Evolutionary conservation across 2,113 vertebrate species (phyloP).

Genomic region (Jacana jacana): DNA sequence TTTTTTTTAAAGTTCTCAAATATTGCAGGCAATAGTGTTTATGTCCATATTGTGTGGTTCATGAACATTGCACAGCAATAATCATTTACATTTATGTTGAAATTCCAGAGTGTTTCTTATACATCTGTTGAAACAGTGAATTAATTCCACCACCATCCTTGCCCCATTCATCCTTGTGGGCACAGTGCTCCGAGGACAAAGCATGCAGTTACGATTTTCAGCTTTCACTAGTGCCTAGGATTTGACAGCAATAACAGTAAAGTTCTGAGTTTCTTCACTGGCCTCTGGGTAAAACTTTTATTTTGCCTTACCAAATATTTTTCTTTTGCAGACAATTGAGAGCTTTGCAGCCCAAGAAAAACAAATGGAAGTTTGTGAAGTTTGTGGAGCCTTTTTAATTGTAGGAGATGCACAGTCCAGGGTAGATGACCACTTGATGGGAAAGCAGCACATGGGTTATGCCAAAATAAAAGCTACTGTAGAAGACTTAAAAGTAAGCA

Average conservation of each 20-base stretch:
- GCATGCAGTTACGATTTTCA: neutral
- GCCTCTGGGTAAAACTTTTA: neutral
- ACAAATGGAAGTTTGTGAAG: slow-evolving; percentile 99
- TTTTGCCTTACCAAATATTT: neutral
- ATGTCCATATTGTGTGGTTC: neutral
- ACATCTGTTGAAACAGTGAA: neutral
- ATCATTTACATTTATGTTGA: neutral
- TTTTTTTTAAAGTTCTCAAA: neutral
- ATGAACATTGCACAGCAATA: neutral
- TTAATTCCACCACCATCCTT: neutral
- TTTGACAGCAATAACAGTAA: neutral
- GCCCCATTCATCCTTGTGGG: neutral
- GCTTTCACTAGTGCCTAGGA: neutral
- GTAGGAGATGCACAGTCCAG: slow-evolving; percentile 97
- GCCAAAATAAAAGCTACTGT: slow-evolving; percentile 99
- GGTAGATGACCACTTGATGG: slow-evolving; percentile 98
- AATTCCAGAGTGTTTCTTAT: neutral
- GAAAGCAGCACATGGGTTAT: slow-evolving; percentile 99
- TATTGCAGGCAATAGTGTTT: neutral
- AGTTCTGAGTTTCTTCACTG: neutral
- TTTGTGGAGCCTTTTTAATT: slow-evolving; percentile 97
- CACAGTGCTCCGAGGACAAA: neutral
- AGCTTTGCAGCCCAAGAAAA: slow-evolving; percentile 99
- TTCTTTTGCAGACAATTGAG: slow-evolving; percentile 88
- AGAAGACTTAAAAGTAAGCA: slow-evolving; percentile 94